Conservation (phyloP, 2,888 invertebrate genomes). For the Hanleya hanleyi region DNA sequence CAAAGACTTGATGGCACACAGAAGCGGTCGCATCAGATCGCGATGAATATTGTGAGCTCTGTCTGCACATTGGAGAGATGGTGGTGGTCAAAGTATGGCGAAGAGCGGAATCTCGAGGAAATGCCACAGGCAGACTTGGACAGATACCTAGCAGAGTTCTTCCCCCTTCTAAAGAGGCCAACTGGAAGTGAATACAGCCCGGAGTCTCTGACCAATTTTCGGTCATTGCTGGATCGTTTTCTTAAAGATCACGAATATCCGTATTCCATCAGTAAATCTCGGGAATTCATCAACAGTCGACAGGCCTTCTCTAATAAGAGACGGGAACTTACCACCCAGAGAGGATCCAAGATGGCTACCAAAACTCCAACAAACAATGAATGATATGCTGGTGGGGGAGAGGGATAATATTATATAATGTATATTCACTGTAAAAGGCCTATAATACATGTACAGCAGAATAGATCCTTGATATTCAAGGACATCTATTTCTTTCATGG, state of each 20-base stretch:
- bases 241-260: background rate
- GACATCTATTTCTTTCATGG: no score
- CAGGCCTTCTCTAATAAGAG: background rate
- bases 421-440: no score
- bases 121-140: background rate
- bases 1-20: no score
- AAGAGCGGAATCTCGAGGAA: background rate
- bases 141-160: background rate
- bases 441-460: no score
- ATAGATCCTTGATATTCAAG: no score
- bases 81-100: background rate
- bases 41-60: no score
- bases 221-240: background rate
- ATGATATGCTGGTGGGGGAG: no score
- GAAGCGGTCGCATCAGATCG: no score
- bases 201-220: background rate
- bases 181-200: background rate
- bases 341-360: no score
- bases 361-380: no score
- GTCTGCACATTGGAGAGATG: background rate
- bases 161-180: background rate
- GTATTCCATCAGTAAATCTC: background rate
- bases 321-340: background rate
- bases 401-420: no score
- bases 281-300: background rate